Evolutionary conservation across 2,888 invertebrate genomes (phyloP), one percentile per base, ranked within the genome.

Genomic region (Coelopa pilipes): DNA sequence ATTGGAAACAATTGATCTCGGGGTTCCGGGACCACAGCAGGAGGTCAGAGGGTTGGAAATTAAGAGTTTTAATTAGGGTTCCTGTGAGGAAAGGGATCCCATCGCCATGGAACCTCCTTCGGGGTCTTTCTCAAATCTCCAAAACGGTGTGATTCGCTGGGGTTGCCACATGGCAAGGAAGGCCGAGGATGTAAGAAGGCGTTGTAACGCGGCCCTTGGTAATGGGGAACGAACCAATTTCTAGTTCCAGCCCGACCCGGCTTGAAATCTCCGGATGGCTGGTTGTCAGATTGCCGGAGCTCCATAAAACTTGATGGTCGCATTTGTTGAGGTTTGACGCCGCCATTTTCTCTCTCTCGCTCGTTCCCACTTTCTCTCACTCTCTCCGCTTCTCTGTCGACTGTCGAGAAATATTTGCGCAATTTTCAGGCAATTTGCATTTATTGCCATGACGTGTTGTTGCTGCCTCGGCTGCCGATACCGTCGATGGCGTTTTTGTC

Each of bases 291-390:
- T 69, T 57, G 69, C 19, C 11, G 66, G 13, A 70, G 55, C 49
- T 47, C 45, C 67, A 70, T 73, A 70, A 73, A 75, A 67, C 49
- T 60, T 75, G 75, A 75, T 73, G 66, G 55, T 53, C 72, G 47
- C 75, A 75, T 75, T 75, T 68, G 70, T 70, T 73, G 70, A 60
- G 72, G 66, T 73, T 62, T 75, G 70, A 65, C 55, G 70, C 47
- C 67, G 45, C 46, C 55, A 69, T 55, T 69, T 57, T 45, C 63
- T 45, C 34, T 34, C 34, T 34, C 7, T 34, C 7, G 2, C 34
- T 34, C 34, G 7, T 7, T 34, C 34, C 7, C 34, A 34, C 34
- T 7, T 34, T 45, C 65, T 65, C 46, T 65, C 65, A 47, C 65
- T 65, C 21, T 21, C 46, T 45, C 47, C 24, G 34, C 17, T n/a